Evolutionary conservation across 2,888 invertebrate genomes (phyloP).

Genomic region (Digitonthophagus gazella): DNA sequence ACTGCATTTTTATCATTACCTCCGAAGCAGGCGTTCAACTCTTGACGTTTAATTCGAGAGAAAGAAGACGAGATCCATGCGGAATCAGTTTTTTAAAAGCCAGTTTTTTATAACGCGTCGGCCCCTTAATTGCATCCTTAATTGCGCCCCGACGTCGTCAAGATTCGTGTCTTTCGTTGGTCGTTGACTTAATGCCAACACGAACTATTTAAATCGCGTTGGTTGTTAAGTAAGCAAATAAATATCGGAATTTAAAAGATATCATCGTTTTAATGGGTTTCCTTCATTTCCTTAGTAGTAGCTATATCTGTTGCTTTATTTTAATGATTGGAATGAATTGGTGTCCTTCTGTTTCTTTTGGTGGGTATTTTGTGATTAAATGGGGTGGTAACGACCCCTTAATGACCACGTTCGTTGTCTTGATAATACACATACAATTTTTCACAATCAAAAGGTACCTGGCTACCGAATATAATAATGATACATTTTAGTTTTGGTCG

Average conservation of each 20-base stretch:
- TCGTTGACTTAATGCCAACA: too few species aligned
- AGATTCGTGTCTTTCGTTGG: not conserved
- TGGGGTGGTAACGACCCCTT: slow-evolving; percentile 12
- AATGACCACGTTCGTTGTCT: slow-evolving; percentile 2
- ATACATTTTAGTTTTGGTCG: not conserved
- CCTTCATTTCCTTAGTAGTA: not conserved
- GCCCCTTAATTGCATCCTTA: not conserved
- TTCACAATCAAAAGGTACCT: not conserved
- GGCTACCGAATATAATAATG: not conserved
- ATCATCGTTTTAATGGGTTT: not conserved
- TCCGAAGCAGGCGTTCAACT: not conserved
- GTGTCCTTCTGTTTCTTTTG: too few species aligned
- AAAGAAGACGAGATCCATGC: not conserved
- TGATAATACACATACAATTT: not conserved
- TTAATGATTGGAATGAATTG: too few species aligned
- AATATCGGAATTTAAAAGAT: not conserved
- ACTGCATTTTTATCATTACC: not conserved
- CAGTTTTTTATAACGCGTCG: not conserved
- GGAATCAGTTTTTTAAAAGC: not conserved
- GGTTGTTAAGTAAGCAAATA: not conserved
- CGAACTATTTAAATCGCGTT: too few species aligned
- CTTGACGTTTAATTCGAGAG: too few species aligned
- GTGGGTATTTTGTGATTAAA: slow-evolving; percentile 4
- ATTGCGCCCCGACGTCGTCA: not conserved
- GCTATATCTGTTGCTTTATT: too few species aligned